Evolutionary conservation across 92 coral and sea anemone genomes (phyloP).

Genomic region (Phymanthus crucifer): DNA sequence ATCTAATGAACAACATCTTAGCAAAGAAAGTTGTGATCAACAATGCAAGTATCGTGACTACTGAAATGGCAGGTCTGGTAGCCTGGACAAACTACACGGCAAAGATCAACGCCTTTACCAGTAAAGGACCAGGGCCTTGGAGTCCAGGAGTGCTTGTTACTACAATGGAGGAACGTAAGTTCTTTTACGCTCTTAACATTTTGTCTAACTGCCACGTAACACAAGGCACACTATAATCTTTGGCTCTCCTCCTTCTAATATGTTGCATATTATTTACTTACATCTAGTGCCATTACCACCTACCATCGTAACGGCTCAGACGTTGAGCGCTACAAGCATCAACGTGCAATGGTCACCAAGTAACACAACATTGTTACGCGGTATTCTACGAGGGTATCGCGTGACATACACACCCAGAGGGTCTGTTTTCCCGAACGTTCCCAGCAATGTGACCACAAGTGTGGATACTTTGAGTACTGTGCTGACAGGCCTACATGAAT

Average conservation of each 20-base stretch:
- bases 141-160: slow-evolving; percentile 47
- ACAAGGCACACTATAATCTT: no score
- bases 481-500: slow-evolving; percentile 20
- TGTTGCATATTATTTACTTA: not conserved
- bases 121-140: slow-evolving; percentile 62
- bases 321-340: slow-evolving; percentile 26
- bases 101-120: slow-evolving; percentile 59
- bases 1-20: not conserved
- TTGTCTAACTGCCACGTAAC: not conserved
- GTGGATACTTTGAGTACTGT: not conserved
- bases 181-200: not conserved
- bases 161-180: slow-evolving; percentile 42
- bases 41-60: slow-evolving; percentile 4
- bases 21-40: not conserved
- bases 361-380: slow-evolving; percentile 30
- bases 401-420: slow-evolving; percentile 31
- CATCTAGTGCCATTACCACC: slow-evolving; percentile 26
- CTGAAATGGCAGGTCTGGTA: slow-evolving; percentile 18
- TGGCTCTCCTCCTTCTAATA: no score
- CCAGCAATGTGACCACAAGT: slow-evolving; percentile 22
- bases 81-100: slow-evolving; percentile 57
- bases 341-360: slow-evolving; percentile 37
- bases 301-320: not conserved
- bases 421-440: slow-evolving; percentile 18
- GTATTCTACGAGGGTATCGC: slow-evolving; percentile 25